phyloP scores from a whole-genome alignment of 1,140 invertebrate species.

The Popillia japonica region DNA sequence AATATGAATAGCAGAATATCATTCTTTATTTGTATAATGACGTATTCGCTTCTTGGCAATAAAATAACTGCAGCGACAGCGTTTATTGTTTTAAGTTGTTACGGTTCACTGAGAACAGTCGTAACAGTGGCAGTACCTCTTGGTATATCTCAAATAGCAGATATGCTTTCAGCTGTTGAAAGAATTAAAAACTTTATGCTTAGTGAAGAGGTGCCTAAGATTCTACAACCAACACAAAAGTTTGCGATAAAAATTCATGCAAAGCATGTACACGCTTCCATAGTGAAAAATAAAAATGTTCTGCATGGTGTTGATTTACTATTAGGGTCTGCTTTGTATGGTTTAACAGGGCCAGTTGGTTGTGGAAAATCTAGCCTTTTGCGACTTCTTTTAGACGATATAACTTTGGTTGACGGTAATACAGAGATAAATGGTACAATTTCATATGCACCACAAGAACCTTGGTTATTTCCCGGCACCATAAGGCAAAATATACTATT shows the following conservation, averaged over 20 bases:
- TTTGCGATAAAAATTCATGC: constrained; percentile 22
- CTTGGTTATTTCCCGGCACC: constrained; percentile 76
- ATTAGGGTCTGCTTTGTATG: constrained; percentile 71
- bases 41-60: neutral
- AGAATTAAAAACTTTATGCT: constrained; percentile 37
- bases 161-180: constrained; percentile 38
- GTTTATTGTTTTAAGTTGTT: constrained; percentile 32
- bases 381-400: constrained; percentile 73
- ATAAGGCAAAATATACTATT: constrained; percentile 73
- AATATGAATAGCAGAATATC: constrained; percentile 27
- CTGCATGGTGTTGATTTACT: constrained; percentile 71
- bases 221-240: neutral
- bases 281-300: constrained; percentile 57
- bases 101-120: constrained; percentile 17
- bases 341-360: constrained; percentile 82
- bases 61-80: constrained; percentile 27
- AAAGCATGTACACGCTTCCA: constrained; percentile 22
- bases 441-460: constrained; percentile 81
- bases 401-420: constrained; percentile 67
- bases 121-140: constrained; percentile 33
- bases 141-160: constrained; percentile 34
- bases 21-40: constrained; percentile 37
- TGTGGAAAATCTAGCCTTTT: constrained; percentile 72
- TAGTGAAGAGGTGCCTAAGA: constrained; percentile 13
- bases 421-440: constrained; percentile 72